Evolutionary conservation across 2,888 invertebrate genomes (phyloP).

Genomic region (Serrognathus titanus): DNA sequence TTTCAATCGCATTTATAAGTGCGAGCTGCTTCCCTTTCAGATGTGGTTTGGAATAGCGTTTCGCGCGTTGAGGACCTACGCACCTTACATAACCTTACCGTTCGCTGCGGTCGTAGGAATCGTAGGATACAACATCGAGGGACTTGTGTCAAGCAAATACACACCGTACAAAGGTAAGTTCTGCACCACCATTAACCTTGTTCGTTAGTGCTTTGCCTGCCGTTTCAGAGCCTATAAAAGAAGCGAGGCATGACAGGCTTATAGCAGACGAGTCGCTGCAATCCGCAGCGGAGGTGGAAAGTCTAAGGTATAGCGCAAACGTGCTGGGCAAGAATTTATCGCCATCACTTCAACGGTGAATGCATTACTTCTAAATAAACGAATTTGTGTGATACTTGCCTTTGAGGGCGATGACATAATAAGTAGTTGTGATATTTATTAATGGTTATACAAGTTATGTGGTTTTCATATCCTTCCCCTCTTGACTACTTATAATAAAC

Average conservation of each 20-base stretch:
- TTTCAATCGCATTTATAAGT: no score
- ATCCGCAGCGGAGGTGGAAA: slow-evolving; percentile 62
- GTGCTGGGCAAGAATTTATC: slow-evolving; percentile 65
- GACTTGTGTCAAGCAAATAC: slow-evolving; percentile 66
- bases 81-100: slow-evolving; percentile 76
- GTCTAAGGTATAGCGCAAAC: slow-evolving; percentile 64
- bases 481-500: no score
- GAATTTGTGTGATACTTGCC: slow-evolving; percentile 6
- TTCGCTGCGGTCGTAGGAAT: slow-evolving; percentile 78
- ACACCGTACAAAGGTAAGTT: slow-evolving; percentile 57
- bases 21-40: slow-evolving; percentile 19
- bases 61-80: slow-evolving; percentile 66
- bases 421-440: neutral
- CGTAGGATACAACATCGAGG: slow-evolving; percentile 84
- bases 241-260: slow-evolving; percentile 67
- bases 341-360: slow-evolving; percentile 54
- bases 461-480: no score
- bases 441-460: no score
- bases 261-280: slow-evolving; percentile 56
- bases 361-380: no score
- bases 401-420: neutral
- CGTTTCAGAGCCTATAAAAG: slow-evolving; percentile 66
- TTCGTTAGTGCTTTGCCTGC: neutral
- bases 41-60: slow-evolving; percentile 75
- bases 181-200: neutral